Evolutionary conservation across 2,797 vertebrate genomes (phyloP).

Genomic region (Rhincodon typus): DNA sequence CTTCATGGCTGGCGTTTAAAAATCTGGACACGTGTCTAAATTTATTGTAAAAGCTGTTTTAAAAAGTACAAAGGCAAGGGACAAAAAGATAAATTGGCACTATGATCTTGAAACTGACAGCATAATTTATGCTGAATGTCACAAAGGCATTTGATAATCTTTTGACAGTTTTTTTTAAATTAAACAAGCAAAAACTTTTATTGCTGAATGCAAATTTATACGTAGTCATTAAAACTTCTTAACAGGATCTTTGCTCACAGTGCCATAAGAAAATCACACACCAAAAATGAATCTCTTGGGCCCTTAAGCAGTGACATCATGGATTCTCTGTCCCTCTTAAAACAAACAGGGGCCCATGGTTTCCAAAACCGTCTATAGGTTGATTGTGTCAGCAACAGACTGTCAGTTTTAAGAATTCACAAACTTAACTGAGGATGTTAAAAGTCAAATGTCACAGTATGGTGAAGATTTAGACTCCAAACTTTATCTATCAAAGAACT

Average conservation of each 20-base stretch:
- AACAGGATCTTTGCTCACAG: background rate
- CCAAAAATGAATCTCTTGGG: background rate
- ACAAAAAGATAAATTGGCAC: background rate
- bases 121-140: background rate
- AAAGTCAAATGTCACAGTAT: background rate
- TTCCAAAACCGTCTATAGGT: background rate
- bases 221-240: background rate
- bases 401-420: background rate
- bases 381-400: background rate
- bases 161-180: background rate
- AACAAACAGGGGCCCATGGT: background rate
- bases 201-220: background rate
- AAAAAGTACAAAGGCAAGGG: background rate
- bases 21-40: background rate
- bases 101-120: background rate
- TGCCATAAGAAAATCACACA: background rate
- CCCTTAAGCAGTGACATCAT: background rate
- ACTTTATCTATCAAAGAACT: background rate
- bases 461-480: background rate
- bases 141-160: background rate
- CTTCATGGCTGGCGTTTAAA: background rate
- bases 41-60: background rate
- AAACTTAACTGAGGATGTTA: background rate
- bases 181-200: no score
- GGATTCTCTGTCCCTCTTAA: background rate